Percentiles rank a stretch among this genome's conserved stretches.
Evolutionary conservation across 2,797 vertebrate genomes (phyloP).

Genomic region (Emydoidea blandingii): DNA sequence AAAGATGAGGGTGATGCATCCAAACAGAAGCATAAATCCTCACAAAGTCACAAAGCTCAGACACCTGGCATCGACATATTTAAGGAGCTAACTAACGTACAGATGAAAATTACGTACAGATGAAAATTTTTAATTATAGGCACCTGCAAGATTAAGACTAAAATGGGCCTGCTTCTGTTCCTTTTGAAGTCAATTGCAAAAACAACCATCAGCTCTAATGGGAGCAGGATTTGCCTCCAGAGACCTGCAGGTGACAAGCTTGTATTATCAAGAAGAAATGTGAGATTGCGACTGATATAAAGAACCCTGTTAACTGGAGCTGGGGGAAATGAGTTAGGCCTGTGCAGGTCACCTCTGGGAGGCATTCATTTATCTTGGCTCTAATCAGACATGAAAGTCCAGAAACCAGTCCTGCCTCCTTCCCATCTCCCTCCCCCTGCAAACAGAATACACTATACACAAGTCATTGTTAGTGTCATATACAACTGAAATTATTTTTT

Average conservation of each 20-base stretch:
- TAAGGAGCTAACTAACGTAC: neutral
- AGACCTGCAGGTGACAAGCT: neutral
- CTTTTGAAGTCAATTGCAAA: neutral
- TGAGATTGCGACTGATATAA: neutral
- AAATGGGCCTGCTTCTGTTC: neutral
- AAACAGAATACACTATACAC: neutral
- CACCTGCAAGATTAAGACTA: neutral
- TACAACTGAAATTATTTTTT: too few species aligned
- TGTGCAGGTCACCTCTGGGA: neutral
- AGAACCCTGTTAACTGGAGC: neutral
- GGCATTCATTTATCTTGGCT: neutral
- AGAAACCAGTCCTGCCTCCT: neutral
- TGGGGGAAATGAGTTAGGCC: neutral
- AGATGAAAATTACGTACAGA: neutral
- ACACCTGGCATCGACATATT: neutral
- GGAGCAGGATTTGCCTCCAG: neutral
- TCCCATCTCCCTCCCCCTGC: neutral
- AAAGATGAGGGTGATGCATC: neutral
- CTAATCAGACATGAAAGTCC: neutral
- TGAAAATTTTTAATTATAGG: neutral
- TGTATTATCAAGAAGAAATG: neutral
- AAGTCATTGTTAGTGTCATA: too few species aligned
- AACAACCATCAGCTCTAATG: neutral
- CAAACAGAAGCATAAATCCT: neutral
- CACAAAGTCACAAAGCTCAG: neutral